Base-by-base conservation (phyloP, 2,888 invertebrate genomes). In the Leptinotarsa tumamoca region DNA sequence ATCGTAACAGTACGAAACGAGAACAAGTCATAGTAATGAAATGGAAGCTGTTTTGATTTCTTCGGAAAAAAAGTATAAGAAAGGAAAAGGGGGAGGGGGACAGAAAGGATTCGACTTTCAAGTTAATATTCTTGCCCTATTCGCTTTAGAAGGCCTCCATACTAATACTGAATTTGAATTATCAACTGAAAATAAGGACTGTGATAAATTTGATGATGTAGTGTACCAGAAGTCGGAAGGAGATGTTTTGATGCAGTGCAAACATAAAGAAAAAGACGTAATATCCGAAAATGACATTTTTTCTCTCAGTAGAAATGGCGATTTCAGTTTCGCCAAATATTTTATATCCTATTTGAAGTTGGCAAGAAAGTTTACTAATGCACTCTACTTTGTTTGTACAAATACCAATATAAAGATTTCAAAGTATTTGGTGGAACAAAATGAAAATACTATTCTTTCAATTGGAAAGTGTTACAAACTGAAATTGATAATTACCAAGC, bases 251-350 rank as follows among this genome's bases (percentile, higher is more conserved):
- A 21, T 67, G 51, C 67, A 67, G 18, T 50, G 50, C 50, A 67
- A 67, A 67, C 67, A 67, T 21, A 67, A 67, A 18, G 67, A 67
- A 18, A n/a, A 49, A 67, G 21, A 67, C 13, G 17, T 51, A 5
- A 21, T 49, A 17, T 67, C 67, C 1, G 27, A 7, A 4, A 67
- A 67, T 33, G 33, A 33, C 33, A 33, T 33, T 33, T 33, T 33
- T 33, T 33, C 33, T 33, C 33, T 33, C 49, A 17, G 50, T 1
- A 50, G 17, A 50, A 67, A 67, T 14, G 5, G 17, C 50, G 67
- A 67, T 50, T 67, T 67, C 14, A 51, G 50, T 18, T 18, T 18
- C n/a, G 49, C 51, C 14, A 67, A 67, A 51, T 67, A 67, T 51
- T 67, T 67, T 43, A 5, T 21, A 27, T 67, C 67, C 10, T 67